Percentiles rank a stretch among this genome's conserved stretches.
These are phyloP conservation scores for Menura novaehollandiae DNA, from an alignment of 2,113 vertebrate genomes.

Conservation along the genomic window DNA sequence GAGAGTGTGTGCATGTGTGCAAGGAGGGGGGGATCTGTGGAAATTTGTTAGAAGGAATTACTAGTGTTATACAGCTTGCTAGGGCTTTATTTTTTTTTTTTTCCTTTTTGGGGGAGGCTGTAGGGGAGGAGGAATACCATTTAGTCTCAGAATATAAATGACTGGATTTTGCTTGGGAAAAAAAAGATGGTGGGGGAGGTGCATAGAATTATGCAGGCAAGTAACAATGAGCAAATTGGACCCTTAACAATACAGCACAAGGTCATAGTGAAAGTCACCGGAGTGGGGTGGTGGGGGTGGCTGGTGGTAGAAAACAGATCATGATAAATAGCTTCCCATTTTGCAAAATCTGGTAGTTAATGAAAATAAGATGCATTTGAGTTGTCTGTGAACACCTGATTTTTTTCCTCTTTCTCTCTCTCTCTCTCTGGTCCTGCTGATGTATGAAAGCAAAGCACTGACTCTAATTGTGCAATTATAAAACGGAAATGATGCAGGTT, in stretches of 20 bases:
- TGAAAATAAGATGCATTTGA: conserved; percentile 85
- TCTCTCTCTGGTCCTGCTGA: conserved; percentile 82
- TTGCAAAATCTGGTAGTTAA: conserved; percentile 94
- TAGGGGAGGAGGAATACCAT: conserved; percentile 80
- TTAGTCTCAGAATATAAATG: conserved; percentile 90
- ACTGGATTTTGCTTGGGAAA: conserved; percentile 80
- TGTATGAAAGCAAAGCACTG: conserved; percentile 91
- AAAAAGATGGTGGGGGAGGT: conserved; percentile 72
- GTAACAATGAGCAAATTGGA: conserved; percentile 94
- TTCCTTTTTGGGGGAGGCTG: conserved; percentile 27
- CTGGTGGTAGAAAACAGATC: conserved; percentile 91
- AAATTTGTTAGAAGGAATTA: conserved; percentile 91
- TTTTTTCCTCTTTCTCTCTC: conserved; percentile 47
- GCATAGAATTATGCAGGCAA: conserved; percentile 89
- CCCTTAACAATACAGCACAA: conserved; percentile 81
- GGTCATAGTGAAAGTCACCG: conserved; percentile 91
- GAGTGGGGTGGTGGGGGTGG: conserved; percentile 78
- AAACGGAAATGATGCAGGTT: conserved; percentile 90
- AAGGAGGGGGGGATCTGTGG: conserved; percentile 58
- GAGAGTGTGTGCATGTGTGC: conserved; percentile 18
- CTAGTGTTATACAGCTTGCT: conserved; percentile 80
- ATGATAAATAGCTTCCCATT: conserved; percentile 96
- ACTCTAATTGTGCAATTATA: conserved; percentile 99
- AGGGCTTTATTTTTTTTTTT: not conserved
- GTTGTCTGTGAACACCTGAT: conserved; percentile 74